phyloP scores from a whole-genome alignment of 2,888 invertebrate species.

The Diloba caeruleocephala region DNA sequence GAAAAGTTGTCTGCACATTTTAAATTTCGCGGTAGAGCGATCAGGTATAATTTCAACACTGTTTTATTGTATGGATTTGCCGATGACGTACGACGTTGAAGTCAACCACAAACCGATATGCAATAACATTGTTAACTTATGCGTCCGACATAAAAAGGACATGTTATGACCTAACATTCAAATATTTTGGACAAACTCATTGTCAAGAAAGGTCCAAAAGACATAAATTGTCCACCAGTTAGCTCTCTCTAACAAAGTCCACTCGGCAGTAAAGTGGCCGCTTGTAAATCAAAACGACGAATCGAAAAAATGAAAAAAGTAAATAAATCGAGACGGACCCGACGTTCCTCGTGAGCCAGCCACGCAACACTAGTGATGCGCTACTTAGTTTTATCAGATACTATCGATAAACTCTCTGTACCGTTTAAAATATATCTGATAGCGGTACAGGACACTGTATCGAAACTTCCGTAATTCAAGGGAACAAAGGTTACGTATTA shows the following conservation, averaged over 20 bases:
- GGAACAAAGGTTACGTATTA: too few relatives aligned
- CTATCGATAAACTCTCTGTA: conserved; percentile 57
- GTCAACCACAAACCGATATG: conserved; percentile 63
- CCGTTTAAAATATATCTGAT: conserved; percentile 20
- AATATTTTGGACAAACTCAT: conserved; percentile 82
- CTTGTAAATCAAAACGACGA: conserved; percentile 86
- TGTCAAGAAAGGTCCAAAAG: conserved; percentile 73
- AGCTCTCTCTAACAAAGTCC: conserved; percentile 84
- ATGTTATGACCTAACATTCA: conserved; percentile 78
- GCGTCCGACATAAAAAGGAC: conserved; percentile 64
- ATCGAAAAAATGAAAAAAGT: conserved; percentile 80
- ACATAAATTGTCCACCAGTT: conserved; percentile 86
- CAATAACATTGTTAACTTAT: conserved; percentile 67
- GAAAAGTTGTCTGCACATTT: conserved; percentile 53
- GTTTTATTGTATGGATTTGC: conserved; percentile 44
- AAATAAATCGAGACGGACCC: conserved; percentile 73
- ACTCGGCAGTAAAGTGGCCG: conserved; percentile 83
- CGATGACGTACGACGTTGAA: conserved; percentile 43
- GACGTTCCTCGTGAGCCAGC: conserved; percentile 74
- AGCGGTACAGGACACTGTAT: too few relatives aligned
- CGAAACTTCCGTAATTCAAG: conserved; percentile 38
- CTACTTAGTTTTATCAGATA: conserved; percentile 37
- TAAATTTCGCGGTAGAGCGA: conserved; percentile 54
- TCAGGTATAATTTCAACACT: conserved; percentile 47
- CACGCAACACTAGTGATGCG: conserved; percentile 69